Conservation (phyloP, 2,113 vertebrate species). For the Mixornis gularis region DNA sequence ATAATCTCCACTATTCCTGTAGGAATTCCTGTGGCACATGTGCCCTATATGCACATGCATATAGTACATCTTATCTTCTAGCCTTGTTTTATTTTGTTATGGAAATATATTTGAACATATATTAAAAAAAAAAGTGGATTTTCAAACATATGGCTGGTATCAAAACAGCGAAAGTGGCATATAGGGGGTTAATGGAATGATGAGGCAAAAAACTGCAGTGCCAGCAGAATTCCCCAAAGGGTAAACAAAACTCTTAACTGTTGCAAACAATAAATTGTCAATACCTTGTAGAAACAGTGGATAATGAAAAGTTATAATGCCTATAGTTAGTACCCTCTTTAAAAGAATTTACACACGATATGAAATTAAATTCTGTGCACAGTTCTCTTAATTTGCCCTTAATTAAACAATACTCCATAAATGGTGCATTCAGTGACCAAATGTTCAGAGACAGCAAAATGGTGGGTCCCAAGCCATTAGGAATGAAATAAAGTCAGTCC, state of each 20-base stretch:
- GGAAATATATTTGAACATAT: background rate
- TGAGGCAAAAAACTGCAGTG: constrained; percentile 62
- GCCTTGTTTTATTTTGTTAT: background rate
- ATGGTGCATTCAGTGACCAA: constrained; percentile 91
- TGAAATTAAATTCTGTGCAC: constrained; percentile 92
- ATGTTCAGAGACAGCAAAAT: constrained; percentile 85
- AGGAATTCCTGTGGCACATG: background rate
- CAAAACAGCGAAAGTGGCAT: background rate
- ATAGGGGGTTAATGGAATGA: constrained; percentile 64
- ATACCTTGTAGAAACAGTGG: constrained; percentile 80
- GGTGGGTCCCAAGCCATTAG: constrained; percentile 85
- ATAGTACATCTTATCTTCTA: background rate
- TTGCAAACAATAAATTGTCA: constrained; percentile 77
- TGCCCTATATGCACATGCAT: background rate
- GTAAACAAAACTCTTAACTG: constrained; percentile 79
- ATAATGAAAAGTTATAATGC: constrained; percentile 96
- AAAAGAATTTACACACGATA: constrained; percentile 87
- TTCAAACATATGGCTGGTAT: background rate
- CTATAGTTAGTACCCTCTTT: constrained; percentile 86
- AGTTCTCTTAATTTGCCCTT: constrained; percentile 93
- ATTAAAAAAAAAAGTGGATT: background rate
- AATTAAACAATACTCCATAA: constrained; percentile 98
- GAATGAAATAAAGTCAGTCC: constrained; percentile 83
- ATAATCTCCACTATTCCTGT: background rate
- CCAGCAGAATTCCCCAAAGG: constrained; percentile 73